Evolutionary conservation across 2,888 invertebrate genomes (phyloP).

Genomic region (Euplagia quadripunctaria): DNA sequence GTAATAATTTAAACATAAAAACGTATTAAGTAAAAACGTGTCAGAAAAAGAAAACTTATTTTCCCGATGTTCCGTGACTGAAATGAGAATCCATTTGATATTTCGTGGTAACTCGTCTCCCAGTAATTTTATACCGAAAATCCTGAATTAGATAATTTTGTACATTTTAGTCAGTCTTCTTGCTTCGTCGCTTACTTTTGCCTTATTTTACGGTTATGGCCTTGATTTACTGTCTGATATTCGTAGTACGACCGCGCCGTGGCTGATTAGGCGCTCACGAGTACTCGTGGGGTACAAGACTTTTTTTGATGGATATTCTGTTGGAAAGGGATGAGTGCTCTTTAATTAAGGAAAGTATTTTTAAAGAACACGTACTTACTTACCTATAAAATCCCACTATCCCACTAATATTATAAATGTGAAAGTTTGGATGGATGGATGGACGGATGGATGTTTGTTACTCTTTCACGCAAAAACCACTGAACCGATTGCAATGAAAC

Average conservation of each 20-base stretch:
- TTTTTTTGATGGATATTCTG: neutral
- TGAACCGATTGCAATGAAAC: too few relatives aligned
- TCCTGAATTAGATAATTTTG: slow-evolving; percentile 18
- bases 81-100: slow-evolving; percentile 24
- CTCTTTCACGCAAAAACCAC: too few relatives aligned
- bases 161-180: slow-evolving; percentile 6
- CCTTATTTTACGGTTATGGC: neutral
- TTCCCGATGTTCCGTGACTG: neutral
- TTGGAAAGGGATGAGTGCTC: neutral
- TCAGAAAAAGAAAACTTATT: neutral
- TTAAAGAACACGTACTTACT: neutral
- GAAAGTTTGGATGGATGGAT: too few relatives aligned
- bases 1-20: neutral
- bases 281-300: neutral
- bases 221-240: neutral
- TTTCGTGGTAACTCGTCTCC: slow-evolving; percentile 12
- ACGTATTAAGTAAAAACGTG: neutral
- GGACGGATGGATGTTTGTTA: too few relatives aligned
- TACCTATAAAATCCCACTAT: neutral
- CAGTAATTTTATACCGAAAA: slow-evolving; percentile 15
- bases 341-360: neutral
- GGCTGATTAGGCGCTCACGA: neutral
- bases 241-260: neutral
- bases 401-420: too few relatives aligned
- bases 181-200: slow-evolving; percentile 16